A percentile compares a stretch with the other conserved stretches of the same genome.
Evolutionary conservation across 2,113 vertebrate genomes (phyloP).

Genomic region (Lota lota): DNA sequence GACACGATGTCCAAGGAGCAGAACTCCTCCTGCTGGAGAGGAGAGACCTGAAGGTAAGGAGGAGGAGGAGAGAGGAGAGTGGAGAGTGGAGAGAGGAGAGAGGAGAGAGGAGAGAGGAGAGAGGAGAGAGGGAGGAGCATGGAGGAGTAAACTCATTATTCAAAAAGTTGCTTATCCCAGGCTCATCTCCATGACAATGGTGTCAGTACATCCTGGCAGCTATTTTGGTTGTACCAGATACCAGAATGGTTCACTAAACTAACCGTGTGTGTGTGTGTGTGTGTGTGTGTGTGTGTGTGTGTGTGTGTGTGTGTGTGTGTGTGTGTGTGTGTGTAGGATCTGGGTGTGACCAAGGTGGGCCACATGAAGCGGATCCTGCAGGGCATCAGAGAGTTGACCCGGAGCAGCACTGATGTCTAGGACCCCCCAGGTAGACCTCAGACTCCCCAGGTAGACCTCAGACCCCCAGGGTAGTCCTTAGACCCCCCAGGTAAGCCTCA

Average conservation of each 20-base stretch:
- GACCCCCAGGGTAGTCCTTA: too few species aligned
- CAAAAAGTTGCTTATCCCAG: too few species aligned
- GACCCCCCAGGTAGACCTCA: neutral
- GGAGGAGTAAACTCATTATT: too few species aligned
- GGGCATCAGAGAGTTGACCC: constrained; percentile 90
- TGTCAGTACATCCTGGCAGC: neutral
- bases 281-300: neutral
- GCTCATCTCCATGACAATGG: neutral
- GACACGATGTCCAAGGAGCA: constrained; percentile 93
- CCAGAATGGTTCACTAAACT: neutral
- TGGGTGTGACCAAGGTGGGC: constrained; percentile 95
- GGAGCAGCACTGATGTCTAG: constrained; percentile 84
- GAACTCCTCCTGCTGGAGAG: constrained; percentile 97
- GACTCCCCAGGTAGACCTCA: too few species aligned
- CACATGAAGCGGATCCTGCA: constrained; percentile 98
- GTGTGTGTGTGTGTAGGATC: constrained; percentile 74
- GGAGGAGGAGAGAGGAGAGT: neutral
- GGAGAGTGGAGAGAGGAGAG: neutral
- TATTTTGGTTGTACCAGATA: neutral
- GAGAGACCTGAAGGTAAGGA: constrained; percentile 92
- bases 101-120: neutral
- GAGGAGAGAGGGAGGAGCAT: too few species aligned
- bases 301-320: constrained; percentile 12
- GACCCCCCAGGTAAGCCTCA: too few species aligned
- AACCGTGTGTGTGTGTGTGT: neutral